Evolutionary conservation across 2,797 vertebrate genomes (phyloP).

Genomic region (Silurus aristotelis): DNA sequence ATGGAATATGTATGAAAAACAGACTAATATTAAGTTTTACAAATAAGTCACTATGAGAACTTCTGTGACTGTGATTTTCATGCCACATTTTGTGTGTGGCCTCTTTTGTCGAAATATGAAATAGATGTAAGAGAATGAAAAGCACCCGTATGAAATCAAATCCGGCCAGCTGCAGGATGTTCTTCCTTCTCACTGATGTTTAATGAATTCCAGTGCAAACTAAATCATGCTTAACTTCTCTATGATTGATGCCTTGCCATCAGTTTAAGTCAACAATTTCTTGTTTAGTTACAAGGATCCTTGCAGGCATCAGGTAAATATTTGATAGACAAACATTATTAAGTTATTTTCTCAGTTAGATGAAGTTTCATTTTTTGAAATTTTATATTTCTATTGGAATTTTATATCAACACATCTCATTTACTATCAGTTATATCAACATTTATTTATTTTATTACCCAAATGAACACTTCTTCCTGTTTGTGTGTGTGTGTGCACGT

Average conservation of each 20-base stretch:
- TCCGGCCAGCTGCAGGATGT: slow-evolving; percentile 58
- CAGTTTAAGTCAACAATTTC: slow-evolving; percentile 47
- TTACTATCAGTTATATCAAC: neutral
- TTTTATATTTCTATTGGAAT: neutral
- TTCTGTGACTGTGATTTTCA: slow-evolving; percentile 36
- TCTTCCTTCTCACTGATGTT: slow-evolving; percentile 49
- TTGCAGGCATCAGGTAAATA: slow-evolving; percentile 20
- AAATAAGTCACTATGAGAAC: neutral
- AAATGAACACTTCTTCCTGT: neutral
- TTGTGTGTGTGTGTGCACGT: neutral
- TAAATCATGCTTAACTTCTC: slow-evolving; percentile 59
- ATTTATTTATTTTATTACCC: neutral
- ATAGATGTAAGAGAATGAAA: slow-evolving; percentile 54
- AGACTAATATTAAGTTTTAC: neutral
- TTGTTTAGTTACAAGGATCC: slow-evolving; percentile 26
- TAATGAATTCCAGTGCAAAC: slow-evolving; percentile 60
- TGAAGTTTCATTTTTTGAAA: neutral
- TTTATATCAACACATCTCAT: neutral
- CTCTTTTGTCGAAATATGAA: slow-evolving; percentile 41
- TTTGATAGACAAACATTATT: slow-evolving; percentile 33
- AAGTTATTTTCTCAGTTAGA: slow-evolving; percentile 8
- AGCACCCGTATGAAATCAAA: slow-evolving; percentile 63
- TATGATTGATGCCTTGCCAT: slow-evolving; percentile 55
- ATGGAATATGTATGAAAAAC: neutral
- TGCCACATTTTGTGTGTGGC: slow-evolving; percentile 55